Percentiles rank a stretch among this genome's conserved stretches.
Evolutionary conservation across 1,140 invertebrate genomes (phyloP).

Genomic region (Cyphomyrmex costatus): DNA sequence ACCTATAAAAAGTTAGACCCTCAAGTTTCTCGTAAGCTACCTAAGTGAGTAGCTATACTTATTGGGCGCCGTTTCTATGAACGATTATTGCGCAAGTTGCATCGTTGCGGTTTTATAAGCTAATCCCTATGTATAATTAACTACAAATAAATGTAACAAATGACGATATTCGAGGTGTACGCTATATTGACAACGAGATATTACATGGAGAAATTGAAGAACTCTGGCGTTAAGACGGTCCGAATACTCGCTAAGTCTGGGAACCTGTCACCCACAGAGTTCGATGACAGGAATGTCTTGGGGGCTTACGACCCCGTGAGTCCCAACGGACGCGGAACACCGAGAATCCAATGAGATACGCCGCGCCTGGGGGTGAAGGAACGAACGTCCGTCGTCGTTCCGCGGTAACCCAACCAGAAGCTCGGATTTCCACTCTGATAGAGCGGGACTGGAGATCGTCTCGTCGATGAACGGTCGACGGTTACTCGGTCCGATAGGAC

Average conservation of each 20-base stretch:
- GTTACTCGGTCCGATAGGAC: conserved; percentile 68
- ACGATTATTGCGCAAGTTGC: conserved; percentile 30
- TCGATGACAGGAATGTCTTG: conserved; percentile 73
- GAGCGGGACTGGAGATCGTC: conserved; percentile 55
- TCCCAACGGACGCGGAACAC: conserved; percentile 56
- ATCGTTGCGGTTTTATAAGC: not conserved
- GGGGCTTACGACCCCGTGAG: conserved; percentile 64
- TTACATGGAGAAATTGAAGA: not conserved
- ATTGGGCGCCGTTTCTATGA: conserved; percentile 1
- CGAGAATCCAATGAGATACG: conserved; percentile 40
- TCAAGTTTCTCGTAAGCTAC: conserved; percentile 41
- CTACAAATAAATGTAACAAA: not conserved
- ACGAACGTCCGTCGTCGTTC: conserved; percentile 58
- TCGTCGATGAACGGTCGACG: conserved; percentile 65
- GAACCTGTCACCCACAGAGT: conserved; percentile 77
- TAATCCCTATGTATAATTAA: not conserved
- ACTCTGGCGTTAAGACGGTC: not conserved
- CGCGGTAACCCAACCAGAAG: conserved; percentile 67
- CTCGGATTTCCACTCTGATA: conserved; percentile 65
- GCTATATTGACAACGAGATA: not conserved
- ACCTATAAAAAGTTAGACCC: conserved; percentile 40
- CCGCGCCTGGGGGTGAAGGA: conserved; percentile 57
- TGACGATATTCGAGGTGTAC: not conserved
- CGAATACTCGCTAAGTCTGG: conserved; percentile 5
- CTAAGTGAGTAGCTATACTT: conserved; percentile 6